phyloP scores from a whole-genome alignment of 2,113 vertebrate species.

The Pardalotus punctatus region DNA sequence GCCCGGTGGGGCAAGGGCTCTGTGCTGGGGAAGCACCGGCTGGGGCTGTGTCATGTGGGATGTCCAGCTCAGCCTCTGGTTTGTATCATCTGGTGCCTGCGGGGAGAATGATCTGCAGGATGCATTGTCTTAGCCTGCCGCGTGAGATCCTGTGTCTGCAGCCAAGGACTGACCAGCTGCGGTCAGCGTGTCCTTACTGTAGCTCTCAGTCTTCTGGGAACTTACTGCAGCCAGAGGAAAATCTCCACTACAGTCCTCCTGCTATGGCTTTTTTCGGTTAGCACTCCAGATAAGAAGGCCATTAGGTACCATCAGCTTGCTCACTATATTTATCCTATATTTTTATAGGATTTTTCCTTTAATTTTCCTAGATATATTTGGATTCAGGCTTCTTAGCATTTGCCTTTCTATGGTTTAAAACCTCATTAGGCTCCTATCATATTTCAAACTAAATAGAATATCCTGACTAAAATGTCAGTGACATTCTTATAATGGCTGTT shows the following conservation, averaged over 20 bases:
- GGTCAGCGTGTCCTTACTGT: neutral
- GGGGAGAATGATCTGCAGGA: neutral
- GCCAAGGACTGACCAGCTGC: neutral
- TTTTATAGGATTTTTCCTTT: neutral
- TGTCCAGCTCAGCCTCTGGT: neutral
- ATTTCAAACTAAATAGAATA: constrained; percentile 53
- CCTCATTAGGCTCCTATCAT: constrained; percentile 35
- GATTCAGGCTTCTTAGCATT: neutral
- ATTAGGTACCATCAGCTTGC: neutral
- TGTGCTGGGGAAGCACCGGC: neutral
- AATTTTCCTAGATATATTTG: constrained; percentile 6
- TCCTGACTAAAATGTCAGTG: constrained; percentile 60
- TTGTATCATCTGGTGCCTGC: fast-evolving
- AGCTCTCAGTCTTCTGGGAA: neutral
- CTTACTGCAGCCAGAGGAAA: neutral
- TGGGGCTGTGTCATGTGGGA: neutral
- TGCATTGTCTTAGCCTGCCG: neutral
- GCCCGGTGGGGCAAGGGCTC: neutral
- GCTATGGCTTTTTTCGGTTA: neutral
- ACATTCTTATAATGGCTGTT: constrained; percentile 31
- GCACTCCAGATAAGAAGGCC: neutral
- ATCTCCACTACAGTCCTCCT: neutral
- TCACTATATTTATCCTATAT: neutral
- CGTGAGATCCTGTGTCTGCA: neutral
- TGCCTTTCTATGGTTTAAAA: constrained; percentile 27